Conservation (phyloP, 2,888 invertebrate species). For the Meghimatium bilineatum region DNA sequence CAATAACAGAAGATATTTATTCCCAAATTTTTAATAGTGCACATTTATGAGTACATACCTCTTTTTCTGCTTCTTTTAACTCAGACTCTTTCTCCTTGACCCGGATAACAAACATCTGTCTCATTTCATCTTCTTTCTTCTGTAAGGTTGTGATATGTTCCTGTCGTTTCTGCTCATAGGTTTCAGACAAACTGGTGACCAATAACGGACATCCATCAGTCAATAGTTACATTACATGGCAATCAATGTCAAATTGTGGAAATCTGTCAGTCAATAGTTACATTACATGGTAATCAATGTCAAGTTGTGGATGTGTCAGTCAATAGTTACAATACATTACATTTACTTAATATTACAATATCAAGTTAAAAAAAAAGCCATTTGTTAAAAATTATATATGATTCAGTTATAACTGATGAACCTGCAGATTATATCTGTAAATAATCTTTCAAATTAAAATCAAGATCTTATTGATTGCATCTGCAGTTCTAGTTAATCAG, state of each 20-base stretch:
- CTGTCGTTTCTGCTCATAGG: conserved; percentile 93
- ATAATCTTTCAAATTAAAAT: no score
- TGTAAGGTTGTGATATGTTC: conserved; percentile 88
- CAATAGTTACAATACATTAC: conserved; percentile 59
- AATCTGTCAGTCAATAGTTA: background rate
- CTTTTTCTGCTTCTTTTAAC: conserved; percentile 96
- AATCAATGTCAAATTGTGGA: background rate
- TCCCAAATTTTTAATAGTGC: background rate
- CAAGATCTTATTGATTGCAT: no score
- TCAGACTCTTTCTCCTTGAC: conserved; percentile 98
- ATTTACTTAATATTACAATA: no score
- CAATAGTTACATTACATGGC: conserved; percentile 57
- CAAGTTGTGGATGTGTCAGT: background rate
- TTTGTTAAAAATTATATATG: no score
- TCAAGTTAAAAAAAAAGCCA: no score
- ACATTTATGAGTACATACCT: conserved; percentile 80
- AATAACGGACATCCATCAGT: background rate
- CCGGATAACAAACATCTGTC: conserved; percentile 97
- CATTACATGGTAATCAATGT: conserved; percentile 59
- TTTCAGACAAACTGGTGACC: conserved; percentile 89
- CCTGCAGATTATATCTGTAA: no score
- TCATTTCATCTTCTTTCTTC: conserved; percentile 97
- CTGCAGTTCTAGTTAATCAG: no score
- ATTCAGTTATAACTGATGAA: no score
- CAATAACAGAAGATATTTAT: no score